Percentiles rank a stretch among this genome's conserved stretches.
Evolutionary conservation across 2,113 vertebrate species (phyloP).

Genomic region (Trachemys scripta): DNA sequence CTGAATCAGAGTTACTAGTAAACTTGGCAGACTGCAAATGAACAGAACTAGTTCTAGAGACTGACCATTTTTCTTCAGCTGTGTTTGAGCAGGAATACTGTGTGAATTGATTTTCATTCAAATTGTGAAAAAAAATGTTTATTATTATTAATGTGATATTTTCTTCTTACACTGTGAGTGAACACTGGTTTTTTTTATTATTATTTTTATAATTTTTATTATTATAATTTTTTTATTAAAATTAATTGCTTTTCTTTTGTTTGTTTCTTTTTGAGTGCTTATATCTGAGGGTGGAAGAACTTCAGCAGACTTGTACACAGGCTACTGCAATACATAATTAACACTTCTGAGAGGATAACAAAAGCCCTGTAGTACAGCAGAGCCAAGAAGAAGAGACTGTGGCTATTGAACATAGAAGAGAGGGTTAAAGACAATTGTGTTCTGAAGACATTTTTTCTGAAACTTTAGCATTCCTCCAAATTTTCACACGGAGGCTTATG

Average conservation of each 20-base stretch:
- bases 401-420: background rate
- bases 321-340: background rate
- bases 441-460: background rate
- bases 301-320: background rate
- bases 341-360: background rate
- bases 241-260: background rate
- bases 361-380: background rate
- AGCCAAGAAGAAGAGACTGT: background rate
- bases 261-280: background rate
- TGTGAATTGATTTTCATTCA: background rate
- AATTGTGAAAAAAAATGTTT: background rate
- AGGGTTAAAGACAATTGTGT: background rate
- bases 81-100: background rate
- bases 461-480: background rate
- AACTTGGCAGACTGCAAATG: background rate
- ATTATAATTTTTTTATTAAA: background rate
- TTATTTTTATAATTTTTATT: too few relatives aligned
- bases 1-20: background rate
- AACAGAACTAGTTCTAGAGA: background rate
- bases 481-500: background rate
- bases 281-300: background rate
- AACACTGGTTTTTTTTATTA: background rate
- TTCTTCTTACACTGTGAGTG: background rate
- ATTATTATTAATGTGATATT: background rate
- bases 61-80: background rate